Base-by-base conservation (phyloP, 1,140 invertebrate species). In the Euura saliciscinereae region DNA sequence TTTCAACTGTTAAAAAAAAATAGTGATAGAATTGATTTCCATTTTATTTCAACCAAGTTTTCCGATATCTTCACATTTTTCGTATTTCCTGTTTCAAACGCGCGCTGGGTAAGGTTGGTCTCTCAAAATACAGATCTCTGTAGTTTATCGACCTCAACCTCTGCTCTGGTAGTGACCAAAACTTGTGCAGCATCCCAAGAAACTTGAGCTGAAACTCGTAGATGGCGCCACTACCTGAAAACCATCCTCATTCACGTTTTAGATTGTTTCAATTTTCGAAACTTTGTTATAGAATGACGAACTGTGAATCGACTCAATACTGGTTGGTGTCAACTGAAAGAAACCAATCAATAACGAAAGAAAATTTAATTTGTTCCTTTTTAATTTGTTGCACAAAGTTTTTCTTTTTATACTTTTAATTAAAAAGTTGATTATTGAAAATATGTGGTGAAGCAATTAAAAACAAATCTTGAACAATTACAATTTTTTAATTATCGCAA, bases 191-290 rank as follows among this genome's bases (percentile, higher is more conserved):
- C 51, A 59, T 59, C 51, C 51, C 8, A 59, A 59, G 51, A 59
- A n/a, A 59, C 10, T 8, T 59, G 6, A 59, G 51, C 51, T 59
- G 10, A 3, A 59, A 8, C 8, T 59, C 51, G 51, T 59, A 59
- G 51, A 59, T 59, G 51, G 51, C 51, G 51, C 51, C 51, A 59
- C 51, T 59, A n/a, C 51, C 51, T 59, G 51, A 59, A 59, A 59
- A 59, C 51, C 51, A 59, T 59, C 51, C 8, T n/a, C 13, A 11
- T 11, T 1, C 28, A 28, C 28, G 28, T 28, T 28, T 28, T 28
- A 28, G 28, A 28, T 28, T 28, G 28, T 28, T 28, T 28, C 0
- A 28, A 28, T 28, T 28, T 28, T 28, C 28, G 28, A 28, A 28
- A 28, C 28, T 28, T 28, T 28, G 0, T 28, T 28, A 28, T 28